These are phyloP conservation scores for Erpetoichthys calabaricus DNA, from an alignment of 2,797 vertebrate genomes.

Conservation along the genomic window DNA sequence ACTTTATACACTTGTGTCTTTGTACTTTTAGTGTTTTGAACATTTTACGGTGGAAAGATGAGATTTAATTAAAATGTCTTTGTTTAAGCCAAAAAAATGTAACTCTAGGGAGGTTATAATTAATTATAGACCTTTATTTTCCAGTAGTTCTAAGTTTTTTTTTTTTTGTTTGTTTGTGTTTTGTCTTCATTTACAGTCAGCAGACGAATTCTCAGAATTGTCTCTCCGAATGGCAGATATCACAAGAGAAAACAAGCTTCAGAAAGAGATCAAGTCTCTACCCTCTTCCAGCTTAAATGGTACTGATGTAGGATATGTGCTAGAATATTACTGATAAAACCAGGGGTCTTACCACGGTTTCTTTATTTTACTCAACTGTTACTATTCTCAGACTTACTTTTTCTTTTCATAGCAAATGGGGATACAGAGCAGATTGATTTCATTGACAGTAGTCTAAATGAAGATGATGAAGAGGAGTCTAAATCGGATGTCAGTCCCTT, in stretches of 20 bases:
- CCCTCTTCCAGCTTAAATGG: no score
- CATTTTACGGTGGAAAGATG: no score
- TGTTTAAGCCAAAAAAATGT: no score
- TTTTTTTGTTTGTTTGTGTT: slow-evolving; percentile 2
- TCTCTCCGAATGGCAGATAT: slow-evolving; percentile 64
- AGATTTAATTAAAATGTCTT: no score
- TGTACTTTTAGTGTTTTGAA: no score
- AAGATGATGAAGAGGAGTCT: slow-evolving; percentile 52
- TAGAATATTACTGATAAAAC: no score
- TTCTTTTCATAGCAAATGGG: slow-evolving; percentile 43
- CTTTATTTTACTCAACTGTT: not conserved
- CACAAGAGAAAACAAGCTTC: slow-evolving; percentile 55
- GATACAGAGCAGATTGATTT: slow-evolving; percentile 58
- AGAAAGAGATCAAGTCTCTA: slow-evolving; percentile 45
- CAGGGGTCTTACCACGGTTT: not conserved
- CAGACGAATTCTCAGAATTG: slow-evolving; percentile 74
- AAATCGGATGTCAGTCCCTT: slow-evolving; percentile 15
- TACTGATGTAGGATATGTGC: no score
- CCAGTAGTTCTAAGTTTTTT: no score
- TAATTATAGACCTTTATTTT: no score
- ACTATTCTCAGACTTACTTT: slow-evolving; percentile 2
- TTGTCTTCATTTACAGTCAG: slow-evolving; percentile 42
- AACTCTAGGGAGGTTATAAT: no score
- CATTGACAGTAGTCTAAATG: slow-evolving; percentile 53
- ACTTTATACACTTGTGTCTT: no score